Percentiles rank a stretch among this genome's conserved stretches.
phyloP scores from a whole-genome alignment of 2,797 vertebrate species.

The Spondyliosoma cantharus region DNA sequence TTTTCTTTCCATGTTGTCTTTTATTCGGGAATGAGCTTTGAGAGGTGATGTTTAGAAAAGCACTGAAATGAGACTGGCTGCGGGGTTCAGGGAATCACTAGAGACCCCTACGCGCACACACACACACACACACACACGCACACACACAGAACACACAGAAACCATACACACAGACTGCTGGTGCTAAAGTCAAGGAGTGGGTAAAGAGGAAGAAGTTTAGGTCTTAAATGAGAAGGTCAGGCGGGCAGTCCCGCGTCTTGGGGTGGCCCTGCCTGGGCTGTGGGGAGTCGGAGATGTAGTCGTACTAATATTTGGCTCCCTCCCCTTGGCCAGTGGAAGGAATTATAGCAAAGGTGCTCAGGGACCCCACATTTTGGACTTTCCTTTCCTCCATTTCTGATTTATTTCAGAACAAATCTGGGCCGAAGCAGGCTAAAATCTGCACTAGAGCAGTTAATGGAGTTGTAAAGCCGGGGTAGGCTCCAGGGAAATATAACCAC shows the following conservation, averaged over 20 bases:
- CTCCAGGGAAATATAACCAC: conserved; percentile 81
- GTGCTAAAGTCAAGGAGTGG: conserved; percentile 65
- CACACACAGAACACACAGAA: conserved; percentile 36
- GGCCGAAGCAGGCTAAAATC: conserved; percentile 78
- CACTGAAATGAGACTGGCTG: conserved; percentile 82
- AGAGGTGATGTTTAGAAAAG: conserved; percentile 87
- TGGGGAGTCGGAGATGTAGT: conserved; percentile 57
- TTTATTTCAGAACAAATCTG: conserved; percentile 84
- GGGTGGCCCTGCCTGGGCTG: conserved; percentile 62
- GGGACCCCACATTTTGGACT: conserved; percentile 72
- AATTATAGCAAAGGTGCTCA: conserved; percentile 73
- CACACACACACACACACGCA: conserved; percentile 37
- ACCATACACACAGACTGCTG: conserved; percentile 44
- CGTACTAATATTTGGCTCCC: conserved; percentile 72
- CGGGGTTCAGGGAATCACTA: conserved; percentile 76
- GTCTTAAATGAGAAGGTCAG: conserved; percentile 78
- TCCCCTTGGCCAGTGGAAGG: conserved; percentile 62
- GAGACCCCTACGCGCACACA: conserved; percentile 65
- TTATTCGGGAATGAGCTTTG: conserved; percentile 90
- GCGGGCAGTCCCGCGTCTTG: conserved; percentile 56
- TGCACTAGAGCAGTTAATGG: conserved; percentile 81
- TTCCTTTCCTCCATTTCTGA: conserved; percentile 72
- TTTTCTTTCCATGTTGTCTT: conserved; percentile 99
- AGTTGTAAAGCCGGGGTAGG: conserved; percentile 77
- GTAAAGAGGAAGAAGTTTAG: conserved; percentile 74